These are phyloP conservation scores for Remorina albescens DNA, from an alignment of 2,797 vertebrate genomes.

Conservation along the genomic window DNA sequence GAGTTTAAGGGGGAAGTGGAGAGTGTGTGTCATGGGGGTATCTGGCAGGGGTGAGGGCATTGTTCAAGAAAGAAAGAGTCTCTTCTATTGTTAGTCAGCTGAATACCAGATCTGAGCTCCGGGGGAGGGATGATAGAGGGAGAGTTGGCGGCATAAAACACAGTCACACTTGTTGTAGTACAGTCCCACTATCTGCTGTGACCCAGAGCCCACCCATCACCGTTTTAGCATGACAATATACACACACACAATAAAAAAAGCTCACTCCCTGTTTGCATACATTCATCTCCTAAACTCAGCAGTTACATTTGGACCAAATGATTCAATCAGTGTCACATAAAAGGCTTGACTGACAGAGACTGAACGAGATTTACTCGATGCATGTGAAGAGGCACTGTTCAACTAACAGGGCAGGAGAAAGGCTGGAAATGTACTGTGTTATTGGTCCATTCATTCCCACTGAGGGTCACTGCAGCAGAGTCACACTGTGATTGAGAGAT, in stretches of 20 bases:
- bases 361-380: not conserved
- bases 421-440: not conserved
- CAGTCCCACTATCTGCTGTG: conserved; percentile 72
- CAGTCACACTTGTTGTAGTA: conserved; percentile 63
- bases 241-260: not conserved
- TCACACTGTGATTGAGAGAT: not conserved
- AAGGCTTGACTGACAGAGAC: not conserved
- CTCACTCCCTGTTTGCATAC: conserved; percentile 1
- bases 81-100: conserved; percentile 70
- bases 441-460: not conserved
- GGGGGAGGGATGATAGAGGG: conserved; percentile 48
- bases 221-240: conserved; percentile 43
- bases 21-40: conserved; percentile 43
- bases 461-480: conserved; percentile 12
- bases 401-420: conserved; percentile 3
- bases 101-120: conserved; percentile 60
- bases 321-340: not conserved
- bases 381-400: not conserved
- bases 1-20: conserved; percentile 25
- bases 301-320: conserved; percentile 6
- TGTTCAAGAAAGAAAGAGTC: conserved; percentile 71
- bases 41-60: conserved; percentile 57
- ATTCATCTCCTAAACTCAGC: not conserved
- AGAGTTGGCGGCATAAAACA: conserved; percentile 59
- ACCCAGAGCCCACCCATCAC: conserved; percentile 20